phyloP scores from a whole-genome alignment of 2,888 invertebrate species.

The Teleogryllus oceanicus region DNA sequence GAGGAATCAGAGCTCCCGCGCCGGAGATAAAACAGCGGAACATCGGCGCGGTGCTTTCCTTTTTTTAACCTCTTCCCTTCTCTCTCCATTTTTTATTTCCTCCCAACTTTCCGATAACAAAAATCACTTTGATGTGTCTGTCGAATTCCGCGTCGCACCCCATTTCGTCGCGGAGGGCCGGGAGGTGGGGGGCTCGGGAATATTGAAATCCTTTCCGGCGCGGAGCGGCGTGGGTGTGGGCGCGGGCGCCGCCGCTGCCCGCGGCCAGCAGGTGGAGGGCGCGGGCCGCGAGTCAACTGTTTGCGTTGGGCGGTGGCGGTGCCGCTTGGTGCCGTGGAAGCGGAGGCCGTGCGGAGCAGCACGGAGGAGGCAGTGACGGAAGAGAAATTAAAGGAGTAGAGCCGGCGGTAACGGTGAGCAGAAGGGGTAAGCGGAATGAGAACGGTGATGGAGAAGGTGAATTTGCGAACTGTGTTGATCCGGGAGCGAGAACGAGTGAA shows the following conservation, averaged over 20 bases:
- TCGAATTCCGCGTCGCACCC: constrained; percentile 1
- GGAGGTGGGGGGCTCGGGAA: neutral
- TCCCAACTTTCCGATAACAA: constrained; percentile 3
- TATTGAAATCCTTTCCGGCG: constrained; percentile 4
- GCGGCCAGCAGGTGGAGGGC: no score
- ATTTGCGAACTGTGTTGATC: no score
- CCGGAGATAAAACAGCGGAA: constrained; percentile 2
- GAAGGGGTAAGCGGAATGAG: no score
- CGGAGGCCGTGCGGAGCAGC: no score
- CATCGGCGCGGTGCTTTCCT: neutral
- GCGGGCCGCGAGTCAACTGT: no score
- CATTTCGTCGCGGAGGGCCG: neutral
- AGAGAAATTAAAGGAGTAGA: no score
- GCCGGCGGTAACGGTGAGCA: no score
- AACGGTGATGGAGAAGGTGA: no score
- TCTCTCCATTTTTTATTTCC: constrained; percentile 6
- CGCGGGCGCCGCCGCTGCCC: neutral
- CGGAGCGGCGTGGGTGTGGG: neutral
- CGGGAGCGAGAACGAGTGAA: no score
- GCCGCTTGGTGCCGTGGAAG: no score
- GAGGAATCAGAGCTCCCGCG: neutral
- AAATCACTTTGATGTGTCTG: constrained; percentile 18
- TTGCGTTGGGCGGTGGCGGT: no score
- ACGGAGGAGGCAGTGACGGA: no score
- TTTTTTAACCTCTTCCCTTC: neutral